Conservation (phyloP, 2,888 invertebrate genomes). For the Blastobasis lacticolella region DNA sequence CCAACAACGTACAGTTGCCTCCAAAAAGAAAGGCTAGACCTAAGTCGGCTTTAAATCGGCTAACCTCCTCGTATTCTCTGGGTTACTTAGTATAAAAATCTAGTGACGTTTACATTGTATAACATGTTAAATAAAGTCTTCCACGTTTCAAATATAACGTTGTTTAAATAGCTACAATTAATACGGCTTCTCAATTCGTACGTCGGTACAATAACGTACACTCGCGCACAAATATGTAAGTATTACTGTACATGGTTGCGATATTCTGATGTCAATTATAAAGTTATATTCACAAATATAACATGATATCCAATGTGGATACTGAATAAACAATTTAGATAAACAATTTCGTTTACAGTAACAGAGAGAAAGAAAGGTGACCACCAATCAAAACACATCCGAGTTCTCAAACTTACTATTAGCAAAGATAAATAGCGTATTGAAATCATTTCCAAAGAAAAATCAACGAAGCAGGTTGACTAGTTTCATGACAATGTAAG, state of each 20-base stretch:
- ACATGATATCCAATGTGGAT: not conserved
- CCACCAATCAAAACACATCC: not conserved
- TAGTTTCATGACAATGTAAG: slow-evolving; percentile 27
- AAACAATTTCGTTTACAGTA: not conserved
- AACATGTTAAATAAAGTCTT: slow-evolving; percentile 2
- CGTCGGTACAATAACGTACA: no score
- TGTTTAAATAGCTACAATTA: no score
- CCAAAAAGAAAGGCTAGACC: no score
- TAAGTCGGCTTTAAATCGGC: no score
- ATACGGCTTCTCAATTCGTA: no score
- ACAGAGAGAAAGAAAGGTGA: not conserved
- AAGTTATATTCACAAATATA: not conserved
- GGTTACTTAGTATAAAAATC: not conserved
- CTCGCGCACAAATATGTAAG: no score
- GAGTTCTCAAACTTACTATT: not conserved
- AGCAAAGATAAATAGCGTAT: slow-evolving; percentile 9
- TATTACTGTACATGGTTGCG: no score
- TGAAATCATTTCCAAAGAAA: slow-evolving; percentile 12
- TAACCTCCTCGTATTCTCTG: no score
- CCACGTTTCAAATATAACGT: not conserved
- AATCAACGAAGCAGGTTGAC: slow-evolving; percentile 30
- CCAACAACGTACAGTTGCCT: no score
- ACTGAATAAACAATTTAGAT: not conserved
- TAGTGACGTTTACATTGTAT: not conserved
- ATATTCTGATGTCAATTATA: no score